A percentile compares a stretch with the other conserved stretches of the same genome.
These are phyloP conservation scores for Auanema freiburgensis DNA, from an alignment of 2,888 invertebrate genomes.

Conservation along the genomic window DNA sequence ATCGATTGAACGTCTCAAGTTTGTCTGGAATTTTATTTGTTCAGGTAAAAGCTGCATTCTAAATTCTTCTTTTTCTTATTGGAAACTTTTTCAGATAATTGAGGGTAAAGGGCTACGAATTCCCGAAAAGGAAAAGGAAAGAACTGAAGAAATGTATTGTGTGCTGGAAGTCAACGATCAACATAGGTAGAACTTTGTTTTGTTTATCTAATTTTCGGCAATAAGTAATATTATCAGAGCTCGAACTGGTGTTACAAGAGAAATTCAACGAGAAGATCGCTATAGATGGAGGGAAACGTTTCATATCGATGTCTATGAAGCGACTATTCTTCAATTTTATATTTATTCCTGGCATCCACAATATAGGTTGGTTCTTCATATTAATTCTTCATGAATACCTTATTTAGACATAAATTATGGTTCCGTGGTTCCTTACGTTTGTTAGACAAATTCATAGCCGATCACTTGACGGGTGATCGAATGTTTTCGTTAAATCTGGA, in stretches of 20 bases:
- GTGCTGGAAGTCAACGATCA: slow-evolving; percentile 80
- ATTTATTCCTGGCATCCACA: slow-evolving; percentile 99
- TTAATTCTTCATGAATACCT: not conserved
- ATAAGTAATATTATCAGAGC: slow-evolving; percentile 31
- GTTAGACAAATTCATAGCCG: slow-evolving; percentile 62
- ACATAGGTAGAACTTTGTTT: slow-evolving; percentile 16
- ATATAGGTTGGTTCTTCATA: slow-evolving; percentile 75
- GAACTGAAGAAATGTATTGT: slow-evolving; percentile 82
- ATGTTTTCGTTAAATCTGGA: slow-evolving; percentile 76
- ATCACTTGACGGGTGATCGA: slow-evolving; percentile 58
- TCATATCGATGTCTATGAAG: slow-evolving; percentile 91
- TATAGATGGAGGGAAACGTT: slow-evolving; percentile 95
- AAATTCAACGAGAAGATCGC: slow-evolving; percentile 48
- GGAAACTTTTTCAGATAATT: slow-evolving; percentile 64
- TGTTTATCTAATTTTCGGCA: not conserved
- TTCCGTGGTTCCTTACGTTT: slow-evolving; percentile 62
- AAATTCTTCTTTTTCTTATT: slow-evolving; percentile 10
- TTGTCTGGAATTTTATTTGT: slow-evolving; percentile 59
- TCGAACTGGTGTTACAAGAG: slow-evolving; percentile 61
- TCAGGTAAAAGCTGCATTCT: slow-evolving; percentile 61
- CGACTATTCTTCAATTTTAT: slow-evolving; percentile 88
- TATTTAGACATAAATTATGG: slow-evolving; percentile 61
- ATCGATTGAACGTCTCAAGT: slow-evolving; percentile 52
- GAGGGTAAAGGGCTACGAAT: slow-evolving; percentile 67
- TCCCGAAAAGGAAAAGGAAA: slow-evolving; percentile 56